A percentile compares a stretch with the other conserved stretches of the same genome.
These are phyloP conservation scores for Upupa epops DNA, from an alignment of 2,113 vertebrate species.

Conservation along the genomic window DNA sequence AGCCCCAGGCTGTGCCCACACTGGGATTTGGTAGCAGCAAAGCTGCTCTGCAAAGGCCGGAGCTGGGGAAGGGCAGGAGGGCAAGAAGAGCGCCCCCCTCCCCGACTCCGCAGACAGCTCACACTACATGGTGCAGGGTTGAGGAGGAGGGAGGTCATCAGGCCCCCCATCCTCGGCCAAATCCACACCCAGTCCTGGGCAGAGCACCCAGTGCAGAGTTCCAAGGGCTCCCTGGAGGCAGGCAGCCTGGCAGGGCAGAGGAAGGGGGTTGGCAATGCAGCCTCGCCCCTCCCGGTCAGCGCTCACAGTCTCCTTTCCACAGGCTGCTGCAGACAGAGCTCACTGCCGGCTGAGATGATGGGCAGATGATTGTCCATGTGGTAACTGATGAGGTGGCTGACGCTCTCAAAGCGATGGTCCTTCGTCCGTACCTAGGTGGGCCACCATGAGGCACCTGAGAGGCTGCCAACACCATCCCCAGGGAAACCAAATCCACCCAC, in stretches of 20 bases:
- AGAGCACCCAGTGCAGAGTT: background rate
- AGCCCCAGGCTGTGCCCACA: background rate
- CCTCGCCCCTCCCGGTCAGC: background rate
- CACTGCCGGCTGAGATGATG: conserved; percentile 95
- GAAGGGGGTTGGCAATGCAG: background rate
- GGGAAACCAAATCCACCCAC: background rate
- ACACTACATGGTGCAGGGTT: no score
- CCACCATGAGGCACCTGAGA: accelerated
- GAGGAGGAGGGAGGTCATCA: no score
- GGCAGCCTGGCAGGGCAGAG: background rate
- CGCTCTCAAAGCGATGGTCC: conserved; percentile 95
- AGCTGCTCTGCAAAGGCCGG: conserved; percentile 16
- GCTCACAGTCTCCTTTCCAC: conserved; percentile 89
- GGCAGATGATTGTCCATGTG: conserved; percentile 99
- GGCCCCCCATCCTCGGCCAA: background rate
- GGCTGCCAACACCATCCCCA: no score
- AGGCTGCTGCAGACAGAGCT: conserved; percentile 95
- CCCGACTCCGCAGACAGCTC: background rate
- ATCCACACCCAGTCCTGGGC: background rate
- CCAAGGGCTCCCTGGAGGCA: background rate
- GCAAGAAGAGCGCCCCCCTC: background rate
- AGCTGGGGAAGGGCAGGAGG: background rate
- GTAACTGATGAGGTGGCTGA: conserved; percentile 97
- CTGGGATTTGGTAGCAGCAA: background rate
- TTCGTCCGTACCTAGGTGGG: conserved; percentile 89